Evolutionary conservation across 1,140 invertebrate genomes (phyloP), one percentile per base, ranked within the genome.

Genomic region (Lepeophtheirus salmonis): DNA sequence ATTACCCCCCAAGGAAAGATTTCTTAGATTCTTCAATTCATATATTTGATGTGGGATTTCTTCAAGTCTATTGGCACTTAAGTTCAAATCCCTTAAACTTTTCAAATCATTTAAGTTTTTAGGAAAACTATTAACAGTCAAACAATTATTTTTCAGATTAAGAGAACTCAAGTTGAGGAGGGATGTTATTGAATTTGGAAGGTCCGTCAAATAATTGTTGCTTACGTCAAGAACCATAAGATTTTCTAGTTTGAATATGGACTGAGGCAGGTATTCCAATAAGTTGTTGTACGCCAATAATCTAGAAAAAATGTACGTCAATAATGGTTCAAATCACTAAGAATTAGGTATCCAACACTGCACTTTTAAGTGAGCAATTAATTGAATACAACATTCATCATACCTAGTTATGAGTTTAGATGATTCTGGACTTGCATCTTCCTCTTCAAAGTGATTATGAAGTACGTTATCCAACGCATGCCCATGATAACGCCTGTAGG

Each of bases 1-100:
- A 71, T 97, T 97, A 18, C 81, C 85, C 21, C 91, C 91, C 49
- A 97, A 71, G 71, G 94, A 92, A 4, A 97, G 75, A 67, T 83
- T 86, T 71, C 79, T 83, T 4, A 96, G 73, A 16, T 76, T 77
- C 2, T 69, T 67, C 57, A 95, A 70, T 63, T 91, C 82, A 22
- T 90, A 77, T 53, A 96, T 72, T 72, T 91, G 87, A 64, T 82
- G 79, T 2, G 91, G 92, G 68, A 97, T 84, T 22, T 78, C 75
- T 14, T 77, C 81, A 23, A 97, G 73, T 26, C 78, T 71, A 74
- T 97, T 97, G 14, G 91, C 91, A 72, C 87, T 90, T 14, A 97
- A 74, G 74, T 96, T 95, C 0, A 97, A 67, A 69, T 90, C 86
- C 67, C 81, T 79, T 0, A 97, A 71, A 2, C 69, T 67, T 16